Base-by-base conservation (phyloP, 2,888 invertebrate species). In the Oxyscelio sp. region DNA sequence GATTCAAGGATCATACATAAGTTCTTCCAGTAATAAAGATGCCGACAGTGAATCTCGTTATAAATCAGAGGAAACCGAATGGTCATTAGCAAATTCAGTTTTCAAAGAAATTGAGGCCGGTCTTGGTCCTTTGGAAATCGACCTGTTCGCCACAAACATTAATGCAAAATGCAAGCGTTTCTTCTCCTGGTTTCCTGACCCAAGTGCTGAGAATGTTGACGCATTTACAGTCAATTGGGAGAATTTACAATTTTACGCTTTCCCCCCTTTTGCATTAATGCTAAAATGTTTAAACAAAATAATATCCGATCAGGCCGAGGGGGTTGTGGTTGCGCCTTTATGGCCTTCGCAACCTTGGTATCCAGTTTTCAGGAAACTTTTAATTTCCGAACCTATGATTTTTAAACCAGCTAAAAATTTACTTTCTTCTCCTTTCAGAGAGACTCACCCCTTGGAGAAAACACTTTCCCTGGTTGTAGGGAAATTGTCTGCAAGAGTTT, bases 221-320 rank as follows among this genome's bases (percentile, higher is more conserved):
- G 78, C 83, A 0, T 78, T 83, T 56, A 83, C 79, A 24, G 13
- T 73, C 13, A 27, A 27, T n/a, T 82, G 75, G 70, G n/a, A 19
- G 11, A 48, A 75, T 4, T 54, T 50, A 38, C 58, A 19, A 56
- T 87, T 85, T 61, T 87, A 87, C 54, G 86, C 85, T 11, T 88
- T 85, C 45, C 86, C 87, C 6, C 83, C 79, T 0, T 88, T 88
- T 38, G 58, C 81, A 11, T 40, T 87, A 21, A 87, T 86, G 19
- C n/a, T 66, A 2, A 85, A 52, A 65, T 34, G 66, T 11, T 74
- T 88, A 9, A 43, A 71, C 54, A 85, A 83, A 66, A 86, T 85
- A 54, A 74, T 34, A 5, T 2, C 2, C 5, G 34, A 34, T 11
- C 5, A 34, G 2, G 34, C 34, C 2, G 34, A 34, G 9, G 34